Conservation (phyloP, 2,113 vertebrate species). For the Pluvianellus socialis region DNA sequence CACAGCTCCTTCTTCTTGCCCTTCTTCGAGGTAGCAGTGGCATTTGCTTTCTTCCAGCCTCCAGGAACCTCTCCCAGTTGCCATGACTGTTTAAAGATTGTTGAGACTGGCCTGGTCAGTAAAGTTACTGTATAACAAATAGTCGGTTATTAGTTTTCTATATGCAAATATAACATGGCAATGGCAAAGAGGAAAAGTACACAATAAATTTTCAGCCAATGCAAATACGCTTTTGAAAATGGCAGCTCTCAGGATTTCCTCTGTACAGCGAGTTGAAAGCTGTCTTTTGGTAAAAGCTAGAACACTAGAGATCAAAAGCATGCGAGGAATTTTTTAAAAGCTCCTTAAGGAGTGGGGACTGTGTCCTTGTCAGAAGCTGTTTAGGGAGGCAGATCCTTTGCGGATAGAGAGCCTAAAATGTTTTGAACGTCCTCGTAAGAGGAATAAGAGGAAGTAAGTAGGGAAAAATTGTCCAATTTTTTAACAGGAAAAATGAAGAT, state of each 20-base stretch:
- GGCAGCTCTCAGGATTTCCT: not conserved
- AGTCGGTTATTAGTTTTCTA: not conserved
- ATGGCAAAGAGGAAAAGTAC: not conserved
- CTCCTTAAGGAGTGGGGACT: not conserved
- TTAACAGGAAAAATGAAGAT: not conserved
- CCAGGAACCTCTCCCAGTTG: not conserved
- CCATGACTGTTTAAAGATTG: not conserved
- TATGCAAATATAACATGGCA: not conserved
- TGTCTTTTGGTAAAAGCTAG: not conserved
- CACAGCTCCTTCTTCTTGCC: not conserved
- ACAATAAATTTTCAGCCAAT: not conserved
- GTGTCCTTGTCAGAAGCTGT: not conserved
- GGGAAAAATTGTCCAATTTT: not conserved
- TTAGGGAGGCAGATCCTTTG: not conserved
- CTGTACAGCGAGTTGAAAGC: not conserved
- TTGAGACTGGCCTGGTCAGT: not conserved
- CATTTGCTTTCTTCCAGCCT: not conserved
- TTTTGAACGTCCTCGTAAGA: not conserved
- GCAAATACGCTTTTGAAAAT: not conserved
- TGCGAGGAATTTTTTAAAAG: not conserved
- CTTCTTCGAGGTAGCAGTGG: not conserved
- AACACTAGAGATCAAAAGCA: not conserved
- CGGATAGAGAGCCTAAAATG: not conserved
- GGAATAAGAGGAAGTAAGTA: not conserved
- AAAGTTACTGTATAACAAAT: not conserved